Conservation (phyloP, 2,797 vertebrate species). For the Denticeps clupeoides region DNA sequence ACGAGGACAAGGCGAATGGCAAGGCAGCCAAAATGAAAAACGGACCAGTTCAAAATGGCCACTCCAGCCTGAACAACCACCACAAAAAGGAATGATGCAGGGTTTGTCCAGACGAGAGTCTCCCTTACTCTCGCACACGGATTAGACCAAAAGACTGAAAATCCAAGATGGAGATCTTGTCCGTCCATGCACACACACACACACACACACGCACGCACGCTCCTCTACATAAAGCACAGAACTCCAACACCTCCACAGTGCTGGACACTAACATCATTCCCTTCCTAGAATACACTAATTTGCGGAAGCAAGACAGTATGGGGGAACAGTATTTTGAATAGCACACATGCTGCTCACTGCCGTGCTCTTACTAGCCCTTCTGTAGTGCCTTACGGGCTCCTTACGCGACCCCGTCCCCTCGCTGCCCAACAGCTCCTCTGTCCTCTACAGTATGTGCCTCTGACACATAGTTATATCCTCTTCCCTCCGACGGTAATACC, state of each 20-base stretch:
- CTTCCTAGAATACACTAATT: neutral
- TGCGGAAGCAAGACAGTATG: neutral
- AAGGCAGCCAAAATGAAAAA: conserved; percentile 51
- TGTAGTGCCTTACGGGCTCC: too few species aligned
- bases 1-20: conserved; percentile 30
- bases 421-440: too few species aligned
- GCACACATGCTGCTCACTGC: too few species aligned
- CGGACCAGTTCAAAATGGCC: conserved; percentile 72
- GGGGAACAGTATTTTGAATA: too few species aligned
- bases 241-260: neutral
- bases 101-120: conserved; percentile 13
- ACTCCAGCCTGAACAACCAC: conserved; percentile 67
- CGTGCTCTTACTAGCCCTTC: too few species aligned
- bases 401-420: too few species aligned
- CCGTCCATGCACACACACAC: conserved; percentile 6
- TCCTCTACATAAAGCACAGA: neutral
- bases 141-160: conserved; percentile 12
- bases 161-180: too few species aligned
- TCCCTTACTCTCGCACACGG: neutral
- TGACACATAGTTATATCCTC: too few species aligned
- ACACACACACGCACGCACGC: neutral
- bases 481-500: too few species aligned
- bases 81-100: conserved; percentile 68
- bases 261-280: conserved; percentile 1
- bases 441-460: too few species aligned